Percentiles rank a stretch among this genome's conserved stretches.
Conservation (phyloP, 1,140 invertebrate genomes). For the Drosophila leontia region DNA sequence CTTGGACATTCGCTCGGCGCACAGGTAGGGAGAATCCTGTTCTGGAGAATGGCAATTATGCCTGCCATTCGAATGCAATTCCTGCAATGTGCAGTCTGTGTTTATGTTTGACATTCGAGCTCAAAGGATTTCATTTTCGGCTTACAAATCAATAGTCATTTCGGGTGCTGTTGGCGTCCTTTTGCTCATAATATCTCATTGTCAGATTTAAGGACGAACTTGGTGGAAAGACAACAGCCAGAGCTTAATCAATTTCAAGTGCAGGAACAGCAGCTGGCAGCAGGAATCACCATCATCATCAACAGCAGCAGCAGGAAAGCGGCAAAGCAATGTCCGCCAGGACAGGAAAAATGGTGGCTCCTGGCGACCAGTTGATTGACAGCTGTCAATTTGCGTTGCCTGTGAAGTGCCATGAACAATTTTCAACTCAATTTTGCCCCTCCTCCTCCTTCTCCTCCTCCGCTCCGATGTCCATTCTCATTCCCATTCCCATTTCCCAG, state of each 20-base stretch:
- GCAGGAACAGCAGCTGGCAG: slow-evolving; percentile 40
- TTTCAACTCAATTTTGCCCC: slow-evolving; percentile 50
- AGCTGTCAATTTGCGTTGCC: slow-evolving; percentile 76
- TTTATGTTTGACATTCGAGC: slow-evolving; percentile 5
- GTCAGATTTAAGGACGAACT: slow-evolving; percentile 3
- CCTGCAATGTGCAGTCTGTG: neutral
- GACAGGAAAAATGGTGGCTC: slow-evolving; percentile 7
- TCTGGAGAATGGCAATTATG: slow-evolving; percentile 4
- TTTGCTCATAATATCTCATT: neutral
- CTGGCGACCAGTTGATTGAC: slow-evolving; percentile 62
- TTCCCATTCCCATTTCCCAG: neutral
- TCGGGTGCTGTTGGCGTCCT: neutral
- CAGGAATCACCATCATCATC: slow-evolving; percentile 3
- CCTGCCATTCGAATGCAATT: neutral
- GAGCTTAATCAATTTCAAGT: slow-evolving; percentile 71
- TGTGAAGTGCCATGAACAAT: slow-evolving; percentile 44
- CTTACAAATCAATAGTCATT: neutral
- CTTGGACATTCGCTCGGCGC: neutral
- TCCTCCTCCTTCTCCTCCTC: neutral
- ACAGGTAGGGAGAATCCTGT: neutral
- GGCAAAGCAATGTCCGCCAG: slow-evolving; percentile 12
- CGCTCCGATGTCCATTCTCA: neutral
- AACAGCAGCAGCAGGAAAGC: neutral
- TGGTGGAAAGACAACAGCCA: neutral
- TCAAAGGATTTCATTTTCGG: neutral